phyloP scores from a whole-genome alignment of 2,797 vertebrate species.

The Ispidina lecontei region DNA sequence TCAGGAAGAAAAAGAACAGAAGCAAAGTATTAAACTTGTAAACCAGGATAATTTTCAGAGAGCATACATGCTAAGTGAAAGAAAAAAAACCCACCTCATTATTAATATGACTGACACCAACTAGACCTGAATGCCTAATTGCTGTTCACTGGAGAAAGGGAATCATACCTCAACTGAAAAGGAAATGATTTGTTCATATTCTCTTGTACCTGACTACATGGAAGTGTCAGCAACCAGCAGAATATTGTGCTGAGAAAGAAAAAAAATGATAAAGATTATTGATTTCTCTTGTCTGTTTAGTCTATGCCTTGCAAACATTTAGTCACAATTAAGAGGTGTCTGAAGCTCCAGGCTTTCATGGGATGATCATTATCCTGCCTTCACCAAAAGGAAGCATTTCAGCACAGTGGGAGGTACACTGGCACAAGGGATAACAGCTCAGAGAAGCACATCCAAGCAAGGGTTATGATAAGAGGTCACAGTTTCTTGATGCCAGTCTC shows the following conservation, averaged over 20 bases:
- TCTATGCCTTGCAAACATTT: not conserved
- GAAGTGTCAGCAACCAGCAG: not conserved
- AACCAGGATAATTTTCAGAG: not conserved
- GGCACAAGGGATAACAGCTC: not conserved
- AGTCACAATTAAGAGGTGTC: not conserved
- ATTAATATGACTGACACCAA: not conserved
- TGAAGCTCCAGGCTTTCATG: not conserved
- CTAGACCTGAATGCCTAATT: not conserved
- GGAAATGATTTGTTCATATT: not conserved
- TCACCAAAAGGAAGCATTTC: not conserved
- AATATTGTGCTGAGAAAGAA: not conserved
- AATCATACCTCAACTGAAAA: not conserved
- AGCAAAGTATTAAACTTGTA: not conserved
- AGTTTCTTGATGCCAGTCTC: not conserved
- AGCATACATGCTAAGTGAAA: not conserved
- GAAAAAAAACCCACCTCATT: accelerated
- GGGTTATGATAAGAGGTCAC: not conserved
- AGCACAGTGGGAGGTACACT: not conserved
- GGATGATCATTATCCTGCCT: not conserved
- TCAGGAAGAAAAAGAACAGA: not conserved
- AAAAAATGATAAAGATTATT: not conserved
- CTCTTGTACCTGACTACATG: not conserved
- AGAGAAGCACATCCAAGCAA: not conserved
- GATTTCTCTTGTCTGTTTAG: not conserved
- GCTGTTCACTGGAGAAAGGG: not conserved